Evolutionary conservation across 1,140 invertebrate genomes (phyloP).

Genomic region (Drosophila bocqueti): DNA sequence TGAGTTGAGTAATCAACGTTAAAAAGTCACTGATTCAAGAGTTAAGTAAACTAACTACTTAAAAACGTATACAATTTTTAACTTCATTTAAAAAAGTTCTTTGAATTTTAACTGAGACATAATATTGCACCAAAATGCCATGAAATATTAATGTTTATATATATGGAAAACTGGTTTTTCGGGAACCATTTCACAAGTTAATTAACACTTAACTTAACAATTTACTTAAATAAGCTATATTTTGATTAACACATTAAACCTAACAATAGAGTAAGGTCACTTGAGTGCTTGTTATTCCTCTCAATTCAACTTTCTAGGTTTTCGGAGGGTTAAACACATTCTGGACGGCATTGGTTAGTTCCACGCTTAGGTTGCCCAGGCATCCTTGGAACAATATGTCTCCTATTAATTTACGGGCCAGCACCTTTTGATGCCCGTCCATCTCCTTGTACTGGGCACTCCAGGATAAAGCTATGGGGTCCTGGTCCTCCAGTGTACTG

Average conservation of each 20-base stretch:
- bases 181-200: background rate
- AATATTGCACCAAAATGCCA: no score
- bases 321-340: background rate
- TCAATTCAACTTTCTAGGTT: background rate
- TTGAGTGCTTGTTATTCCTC: background rate
- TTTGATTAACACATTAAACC: background rate
- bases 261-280: background rate
- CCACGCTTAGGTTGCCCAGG: background rate
- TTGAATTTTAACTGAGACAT: no score
- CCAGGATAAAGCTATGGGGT: conserved; percentile 2
- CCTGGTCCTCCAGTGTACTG: background rate
- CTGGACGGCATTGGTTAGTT: background rate
- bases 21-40: background rate
- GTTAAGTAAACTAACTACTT: background rate
- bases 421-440: background rate
- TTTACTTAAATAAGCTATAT: background rate
- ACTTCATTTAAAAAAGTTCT: background rate
- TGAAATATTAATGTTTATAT: background rate
- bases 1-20: background rate
- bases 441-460: conserved; percentile 5
- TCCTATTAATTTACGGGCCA: conserved; percentile 9
- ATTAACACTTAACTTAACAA: background rate
- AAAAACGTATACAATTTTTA: background rate
- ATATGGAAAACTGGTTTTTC: background rate
- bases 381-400: conserved; percentile 13